Conservation (phyloP, 2,113 vertebrate species). For the Tauraco erythrolophus region DNA sequence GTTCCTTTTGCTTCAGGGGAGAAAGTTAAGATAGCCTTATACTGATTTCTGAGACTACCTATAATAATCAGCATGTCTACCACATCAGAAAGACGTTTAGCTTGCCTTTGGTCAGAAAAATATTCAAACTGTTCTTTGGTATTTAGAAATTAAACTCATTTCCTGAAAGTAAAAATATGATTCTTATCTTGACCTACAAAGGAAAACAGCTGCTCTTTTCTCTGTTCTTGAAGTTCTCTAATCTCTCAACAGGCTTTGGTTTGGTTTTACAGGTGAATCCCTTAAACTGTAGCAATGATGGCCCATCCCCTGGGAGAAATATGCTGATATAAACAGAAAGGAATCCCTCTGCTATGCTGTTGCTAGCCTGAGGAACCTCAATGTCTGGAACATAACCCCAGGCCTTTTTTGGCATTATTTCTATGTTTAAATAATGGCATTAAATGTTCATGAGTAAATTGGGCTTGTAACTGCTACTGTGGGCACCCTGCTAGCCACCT, state of each 20-base stretch:
- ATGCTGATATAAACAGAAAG: neutral
- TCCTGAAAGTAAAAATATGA: constrained; percentile 5
- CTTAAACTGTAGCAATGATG: neutral
- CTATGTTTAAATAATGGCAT: neutral
- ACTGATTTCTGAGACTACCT: constrained; percentile 20
- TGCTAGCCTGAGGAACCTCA: neutral
- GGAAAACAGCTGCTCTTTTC: neutral
- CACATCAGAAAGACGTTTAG: constrained; percentile 24
- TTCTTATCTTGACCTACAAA: constrained; percentile 32
- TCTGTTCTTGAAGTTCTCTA: neutral
- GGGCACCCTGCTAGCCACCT: neutral
- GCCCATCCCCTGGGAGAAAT: neutral
- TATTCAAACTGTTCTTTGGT: neutral
- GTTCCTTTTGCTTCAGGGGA: constrained; percentile 8
- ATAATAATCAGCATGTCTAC: neutral
- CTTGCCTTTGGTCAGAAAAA: constrained; percentile 26
- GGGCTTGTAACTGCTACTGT: neutral
- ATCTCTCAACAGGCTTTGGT: neutral
- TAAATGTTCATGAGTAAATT: neutral
- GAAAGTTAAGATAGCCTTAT: neutral
- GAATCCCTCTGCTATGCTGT: neutral
- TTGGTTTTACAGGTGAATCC: neutral
- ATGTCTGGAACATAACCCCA: neutral
- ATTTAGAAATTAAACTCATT: constrained; percentile 46
- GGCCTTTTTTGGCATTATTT: neutral